Evolutionary conservation across 2,888 invertebrate genomes (phyloP).

Genomic region (Smittia aterrima): DNA sequence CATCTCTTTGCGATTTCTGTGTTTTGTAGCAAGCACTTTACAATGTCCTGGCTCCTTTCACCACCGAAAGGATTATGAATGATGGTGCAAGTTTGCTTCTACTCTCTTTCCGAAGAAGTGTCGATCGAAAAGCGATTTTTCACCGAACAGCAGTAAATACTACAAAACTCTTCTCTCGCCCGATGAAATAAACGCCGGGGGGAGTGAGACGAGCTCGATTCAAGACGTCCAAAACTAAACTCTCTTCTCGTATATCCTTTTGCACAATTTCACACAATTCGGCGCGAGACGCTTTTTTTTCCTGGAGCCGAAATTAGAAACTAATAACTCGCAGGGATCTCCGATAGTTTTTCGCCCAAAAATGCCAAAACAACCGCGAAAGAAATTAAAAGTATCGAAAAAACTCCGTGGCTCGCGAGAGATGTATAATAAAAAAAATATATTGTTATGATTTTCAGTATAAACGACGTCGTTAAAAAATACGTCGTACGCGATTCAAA

Average conservation of each 20-base stretch:
- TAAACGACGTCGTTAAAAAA: conserved; percentile 45
- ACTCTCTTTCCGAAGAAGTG: neutral
- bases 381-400: conserved; percentile 15
- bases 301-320: conserved; percentile 15
- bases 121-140: conserved; percentile 14
- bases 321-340: neutral
- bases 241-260: conserved; percentile 8
- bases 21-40: conserved; percentile 42
- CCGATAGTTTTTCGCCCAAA: neutral
- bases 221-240: neutral
- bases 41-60: conserved; percentile 23
- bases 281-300: neutral
- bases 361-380: neutral
- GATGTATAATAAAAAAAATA: conserved; percentile 41
- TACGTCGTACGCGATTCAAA: conserved; percentile 56
- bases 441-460: conserved; percentile 42
- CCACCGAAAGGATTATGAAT: conserved; percentile 21
- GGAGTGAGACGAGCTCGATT: neutral
- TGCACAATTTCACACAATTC: conserved; percentile 5
- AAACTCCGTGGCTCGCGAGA: conserved; percentile 32
- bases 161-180: conserved; percentile 4
- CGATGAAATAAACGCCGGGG: neutral
- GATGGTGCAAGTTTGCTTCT: conserved; percentile 18
- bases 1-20: conserved; percentile 40
- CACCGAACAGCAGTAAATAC: conserved; percentile 12